A percentile compares a stretch with the other conserved stretches of the same genome.
Conservation (phyloP, 1,140 invertebrate species). For the Paraescarpia echinospica region DNA sequence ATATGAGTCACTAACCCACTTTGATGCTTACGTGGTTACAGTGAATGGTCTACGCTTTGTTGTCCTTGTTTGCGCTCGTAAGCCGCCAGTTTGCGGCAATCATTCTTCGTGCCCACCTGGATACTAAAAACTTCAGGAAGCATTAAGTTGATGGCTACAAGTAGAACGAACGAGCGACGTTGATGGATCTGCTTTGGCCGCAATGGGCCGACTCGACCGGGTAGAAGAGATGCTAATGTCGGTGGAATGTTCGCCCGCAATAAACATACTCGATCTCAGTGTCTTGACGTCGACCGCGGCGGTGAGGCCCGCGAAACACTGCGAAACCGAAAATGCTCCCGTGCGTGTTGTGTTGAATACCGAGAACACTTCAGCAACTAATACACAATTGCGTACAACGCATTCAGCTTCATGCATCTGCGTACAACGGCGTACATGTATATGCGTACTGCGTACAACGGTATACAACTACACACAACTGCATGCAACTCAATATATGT, state of each 20-base stretch:
- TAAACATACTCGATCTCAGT: background rate
- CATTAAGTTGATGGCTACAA: background rate
- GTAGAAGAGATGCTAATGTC: background rate
- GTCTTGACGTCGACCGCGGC: background rate
- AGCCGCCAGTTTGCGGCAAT: background rate
- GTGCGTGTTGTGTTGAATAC: background rate
- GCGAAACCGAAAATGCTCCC: background rate
- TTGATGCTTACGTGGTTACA: background rate
- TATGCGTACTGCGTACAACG: background rate
- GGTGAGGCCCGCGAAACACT: background rate
- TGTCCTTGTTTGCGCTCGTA: background rate
- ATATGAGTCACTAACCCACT: background rate
- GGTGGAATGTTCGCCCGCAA: background rate
- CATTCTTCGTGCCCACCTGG: background rate
- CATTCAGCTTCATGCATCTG: background rate
- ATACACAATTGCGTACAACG: background rate
- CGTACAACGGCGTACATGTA: background rate
- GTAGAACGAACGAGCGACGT: background rate
- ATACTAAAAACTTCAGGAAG: constrained; percentile 1
- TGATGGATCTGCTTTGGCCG: background rate
- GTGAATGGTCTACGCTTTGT: background rate
- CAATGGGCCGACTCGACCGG: background rate
- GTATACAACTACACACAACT: background rate
- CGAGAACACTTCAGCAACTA: background rate
- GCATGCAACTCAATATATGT: no score